Conservation (phyloP, 2,797 vertebrate species). For the Salmo trutta region DNA sequence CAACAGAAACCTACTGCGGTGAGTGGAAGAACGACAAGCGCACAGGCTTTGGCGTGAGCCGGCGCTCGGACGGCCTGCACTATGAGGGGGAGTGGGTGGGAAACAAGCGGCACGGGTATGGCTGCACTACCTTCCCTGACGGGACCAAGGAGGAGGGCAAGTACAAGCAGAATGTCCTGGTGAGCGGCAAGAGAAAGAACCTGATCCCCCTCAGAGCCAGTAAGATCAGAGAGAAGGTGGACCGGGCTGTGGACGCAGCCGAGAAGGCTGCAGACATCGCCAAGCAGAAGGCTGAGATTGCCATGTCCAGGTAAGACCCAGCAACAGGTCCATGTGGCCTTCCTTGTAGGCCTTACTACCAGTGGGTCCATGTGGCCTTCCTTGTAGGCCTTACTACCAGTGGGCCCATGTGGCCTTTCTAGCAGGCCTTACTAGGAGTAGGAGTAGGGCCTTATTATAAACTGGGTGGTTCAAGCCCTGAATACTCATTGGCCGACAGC, state of each 20-base stretch:
- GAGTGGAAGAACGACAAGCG: conserved; percentile 98
- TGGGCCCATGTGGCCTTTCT: no score
- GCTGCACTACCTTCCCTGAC: conserved; percentile 94
- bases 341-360: neutral
- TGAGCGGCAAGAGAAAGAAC: conserved; percentile 97
- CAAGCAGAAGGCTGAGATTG: conserved; percentile 94
- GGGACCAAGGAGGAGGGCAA: conserved; percentile 98
- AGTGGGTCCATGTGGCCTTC: neutral
- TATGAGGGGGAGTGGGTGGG: conserved; percentile 96
- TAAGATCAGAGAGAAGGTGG: conserved; percentile 98
- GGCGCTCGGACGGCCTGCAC: conserved; percentile 91
- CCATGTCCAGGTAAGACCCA: conserved; percentile 86
- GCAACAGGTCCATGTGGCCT: neutral
- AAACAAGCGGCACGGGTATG: conserved; percentile 96
- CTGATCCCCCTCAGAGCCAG: conserved; percentile 95
- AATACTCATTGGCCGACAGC: no score
- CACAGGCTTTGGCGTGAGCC: conserved; percentile 89
- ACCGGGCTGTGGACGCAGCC: conserved; percentile 89
- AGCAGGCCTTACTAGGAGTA: no score
- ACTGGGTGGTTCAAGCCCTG: no score
- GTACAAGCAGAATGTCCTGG: conserved; percentile 96
- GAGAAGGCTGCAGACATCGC: conserved; percentile 89
- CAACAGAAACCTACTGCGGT: conserved; percentile 92
- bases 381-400: neutral
- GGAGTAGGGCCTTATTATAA: no score